These are phyloP conservation scores for Triops cancriformis DNA, from an alignment of 1,140 invertebrate species.

Conservation along the genomic window DNA sequence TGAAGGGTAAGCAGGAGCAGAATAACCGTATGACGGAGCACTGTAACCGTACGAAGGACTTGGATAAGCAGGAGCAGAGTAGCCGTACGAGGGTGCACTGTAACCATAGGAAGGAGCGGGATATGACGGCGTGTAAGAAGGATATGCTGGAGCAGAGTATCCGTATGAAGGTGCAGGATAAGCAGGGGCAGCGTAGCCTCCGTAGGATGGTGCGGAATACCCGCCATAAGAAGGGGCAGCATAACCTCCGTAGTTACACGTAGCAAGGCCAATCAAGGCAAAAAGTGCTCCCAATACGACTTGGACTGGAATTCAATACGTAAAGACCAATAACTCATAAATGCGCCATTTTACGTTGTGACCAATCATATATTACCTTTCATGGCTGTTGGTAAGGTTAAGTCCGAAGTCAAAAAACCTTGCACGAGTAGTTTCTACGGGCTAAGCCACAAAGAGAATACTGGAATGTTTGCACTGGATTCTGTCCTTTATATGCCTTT, in stretches of 20 bases:
- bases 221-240: neutral
- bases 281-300: neutral
- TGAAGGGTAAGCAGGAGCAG: slow-evolving; percentile 2
- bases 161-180: neutral
- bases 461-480: neutral
- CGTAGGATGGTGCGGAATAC: neutral
- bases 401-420: neutral
- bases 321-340: neutral
- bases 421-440: neutral
- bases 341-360: neutral
- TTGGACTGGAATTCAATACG: neutral
- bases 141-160: neutral
- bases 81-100: neutral
- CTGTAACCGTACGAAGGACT: too few relatives aligned
- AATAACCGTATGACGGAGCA: neutral
- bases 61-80: neutral
- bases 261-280: neutral
- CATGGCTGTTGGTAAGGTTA: neutral
- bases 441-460: neutral
- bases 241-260: neutral
- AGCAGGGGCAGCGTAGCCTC: neutral
- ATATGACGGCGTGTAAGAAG: neutral
- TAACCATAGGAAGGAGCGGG: neutral
- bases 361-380: neutral
- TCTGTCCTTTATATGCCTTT: neutral